Evolutionary conservation across 1,140 invertebrate species (phyloP).

Genomic region (Ceratina calcarata): DNA sequence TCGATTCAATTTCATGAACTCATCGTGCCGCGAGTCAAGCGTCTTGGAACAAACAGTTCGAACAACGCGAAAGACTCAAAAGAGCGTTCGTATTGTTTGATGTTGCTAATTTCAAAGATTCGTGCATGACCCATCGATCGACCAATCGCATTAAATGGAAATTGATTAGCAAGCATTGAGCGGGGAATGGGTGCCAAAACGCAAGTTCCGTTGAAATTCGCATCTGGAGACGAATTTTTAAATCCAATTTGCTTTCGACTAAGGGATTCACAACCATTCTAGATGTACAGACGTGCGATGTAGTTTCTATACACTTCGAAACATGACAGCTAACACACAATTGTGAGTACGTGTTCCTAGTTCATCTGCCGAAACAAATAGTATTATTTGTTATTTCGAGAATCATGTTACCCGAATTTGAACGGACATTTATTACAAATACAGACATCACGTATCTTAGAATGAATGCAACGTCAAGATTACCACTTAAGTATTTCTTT

Average conservation of each 20-base stretch:
- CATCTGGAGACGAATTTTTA: constrained; percentile 22
- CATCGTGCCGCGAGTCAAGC: constrained; percentile 29
- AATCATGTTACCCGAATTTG: not conserved
- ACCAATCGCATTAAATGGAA: constrained; percentile 39
- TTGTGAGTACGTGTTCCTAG: too few relatives aligned
- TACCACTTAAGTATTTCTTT: constrained; percentile 41
- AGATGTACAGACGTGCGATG: constrained; percentile 71
- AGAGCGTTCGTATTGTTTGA: constrained; percentile 10
- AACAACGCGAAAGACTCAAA: constrained; percentile 28
- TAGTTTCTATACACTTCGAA: constrained; percentile 62
- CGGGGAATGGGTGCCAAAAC: constrained; percentile 72
- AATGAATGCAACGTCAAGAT: constrained; percentile 29
- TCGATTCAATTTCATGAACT: not conserved
- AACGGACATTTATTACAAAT: constrained; percentile 15
- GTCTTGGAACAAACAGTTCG: constrained; percentile 52
- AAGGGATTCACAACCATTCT: constrained; percentile 79
- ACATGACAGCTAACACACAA: constrained; percentile 41
- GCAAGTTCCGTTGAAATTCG: constrained; percentile 56
- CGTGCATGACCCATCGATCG: constrained; percentile 15
- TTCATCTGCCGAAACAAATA: too few relatives aligned
- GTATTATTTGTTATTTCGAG: not conserved
- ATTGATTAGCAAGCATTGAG: constrained; percentile 68
- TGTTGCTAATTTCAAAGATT: not conserved
- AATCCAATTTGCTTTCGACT: constrained; percentile 61
- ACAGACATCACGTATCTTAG: constrained; percentile 31